Percentiles rank a stretch among this genome's conserved stretches.
phyloP scores from a whole-genome alignment of 2,113 vertebrate genomes.

The Sinocyclocheilus grahami region DNA sequence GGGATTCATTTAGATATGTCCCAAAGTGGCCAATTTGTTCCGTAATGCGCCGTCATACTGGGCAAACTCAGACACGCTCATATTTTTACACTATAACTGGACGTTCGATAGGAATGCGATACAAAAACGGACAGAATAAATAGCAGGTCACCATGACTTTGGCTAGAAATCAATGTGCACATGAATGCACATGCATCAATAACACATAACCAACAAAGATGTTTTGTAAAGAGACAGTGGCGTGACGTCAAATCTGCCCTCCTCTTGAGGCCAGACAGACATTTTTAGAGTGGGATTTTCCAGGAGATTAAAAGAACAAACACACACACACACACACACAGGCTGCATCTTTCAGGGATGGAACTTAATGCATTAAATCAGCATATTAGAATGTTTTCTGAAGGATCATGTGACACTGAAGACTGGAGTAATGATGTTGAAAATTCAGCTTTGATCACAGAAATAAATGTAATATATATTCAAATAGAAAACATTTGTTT shows the following conservation, averaged over 20 bases:
- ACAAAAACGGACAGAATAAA: not conserved
- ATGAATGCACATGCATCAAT: not conserved
- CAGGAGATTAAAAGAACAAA: constrained; percentile 34
- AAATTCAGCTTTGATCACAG: not conserved
- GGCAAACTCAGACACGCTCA: constrained; percentile 3
- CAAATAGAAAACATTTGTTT: no score
- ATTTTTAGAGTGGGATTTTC: constrained; percentile 53
- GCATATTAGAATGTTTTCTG: not conserved
- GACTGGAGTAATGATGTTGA: not conserved
- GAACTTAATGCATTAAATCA: not conserved
- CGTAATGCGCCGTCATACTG: constrained; percentile 5
- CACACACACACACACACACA: constrained; percentile 5
- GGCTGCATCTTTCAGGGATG: not conserved
- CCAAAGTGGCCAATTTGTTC: constrained; percentile 48
- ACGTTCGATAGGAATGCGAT: not conserved
- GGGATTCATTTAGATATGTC: constrained; percentile 45
- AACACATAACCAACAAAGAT: not conserved
- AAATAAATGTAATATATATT: no score
- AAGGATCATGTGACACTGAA: not conserved
- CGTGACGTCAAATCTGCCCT: constrained; percentile 41
- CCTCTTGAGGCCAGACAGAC: not conserved
- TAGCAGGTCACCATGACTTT: not conserved
- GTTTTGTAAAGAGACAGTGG: not conserved
- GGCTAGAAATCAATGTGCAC: not conserved
- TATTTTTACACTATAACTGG: not conserved